phyloP scores from a whole-genome alignment of 2,888 invertebrate species.

The Poecilobothrus nobilitatus region DNA sequence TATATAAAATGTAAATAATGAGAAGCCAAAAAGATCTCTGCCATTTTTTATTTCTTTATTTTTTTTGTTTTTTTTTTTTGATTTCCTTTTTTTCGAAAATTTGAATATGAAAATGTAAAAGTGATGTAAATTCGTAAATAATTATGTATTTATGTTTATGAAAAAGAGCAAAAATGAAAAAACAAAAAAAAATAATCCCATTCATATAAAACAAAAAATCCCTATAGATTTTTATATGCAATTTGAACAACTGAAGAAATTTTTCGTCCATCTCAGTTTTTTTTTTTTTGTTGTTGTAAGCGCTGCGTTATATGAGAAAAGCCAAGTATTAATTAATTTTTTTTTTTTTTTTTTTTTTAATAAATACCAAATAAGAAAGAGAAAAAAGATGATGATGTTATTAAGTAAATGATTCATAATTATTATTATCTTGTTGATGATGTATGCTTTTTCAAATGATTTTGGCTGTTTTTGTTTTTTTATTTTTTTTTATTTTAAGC shows the following conservation, averaged over 20 bases:
- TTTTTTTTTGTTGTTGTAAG: background rate
- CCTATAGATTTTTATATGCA: background rate
- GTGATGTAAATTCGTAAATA: background rate
- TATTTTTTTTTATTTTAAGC: too few species aligned
- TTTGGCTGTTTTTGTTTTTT: background rate
- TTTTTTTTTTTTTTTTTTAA: too few species aligned
- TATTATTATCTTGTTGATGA: too few species aligned
- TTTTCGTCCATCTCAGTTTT: background rate
- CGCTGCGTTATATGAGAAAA: background rate
- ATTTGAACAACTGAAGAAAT: background rate
- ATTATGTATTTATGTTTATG: too few species aligned
- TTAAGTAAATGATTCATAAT: too few species aligned
- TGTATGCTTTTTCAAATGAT: too few species aligned
- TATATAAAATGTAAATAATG: background rate
- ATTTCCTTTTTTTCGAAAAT: background rate
- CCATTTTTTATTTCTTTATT: background rate
- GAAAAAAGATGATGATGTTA: too few species aligned
- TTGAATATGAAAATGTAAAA: background rate
- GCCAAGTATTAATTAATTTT: background rate
- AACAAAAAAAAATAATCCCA: background rate
- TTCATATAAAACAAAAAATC: background rate
- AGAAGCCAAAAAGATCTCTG: conserved; percentile 1
- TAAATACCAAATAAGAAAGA: too few species aligned
- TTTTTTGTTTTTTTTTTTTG: too few species aligned
- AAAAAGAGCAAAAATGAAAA: too few species aligned